phyloP scores from a whole-genome alignment of 1,140 invertebrate genomes.

The Temnothorax nylanderi region DNA sequence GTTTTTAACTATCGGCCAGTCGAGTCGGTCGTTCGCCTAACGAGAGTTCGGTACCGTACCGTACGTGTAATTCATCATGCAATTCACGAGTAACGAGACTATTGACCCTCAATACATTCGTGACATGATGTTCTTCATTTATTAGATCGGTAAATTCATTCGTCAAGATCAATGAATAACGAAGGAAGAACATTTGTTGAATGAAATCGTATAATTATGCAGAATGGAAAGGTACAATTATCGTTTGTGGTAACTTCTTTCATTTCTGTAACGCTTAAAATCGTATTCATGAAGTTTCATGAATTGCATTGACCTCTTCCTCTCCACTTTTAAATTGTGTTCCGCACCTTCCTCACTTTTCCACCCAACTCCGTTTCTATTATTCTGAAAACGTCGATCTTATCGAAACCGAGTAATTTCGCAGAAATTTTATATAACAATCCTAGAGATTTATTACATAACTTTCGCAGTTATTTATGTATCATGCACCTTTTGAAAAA shows the following conservation, averaged over 20 bases:
- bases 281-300: slow-evolving; percentile 57
- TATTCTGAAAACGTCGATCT: slow-evolving; percentile 19
- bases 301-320: slow-evolving; percentile 51
- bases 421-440: slow-evolving; percentile 5
- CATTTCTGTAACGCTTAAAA: slow-evolving; percentile 32
- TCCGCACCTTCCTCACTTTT: not conserved
- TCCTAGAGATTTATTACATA: slow-evolving; percentile 9
- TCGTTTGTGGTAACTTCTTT: slow-evolving; percentile 55
- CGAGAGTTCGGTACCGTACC: not conserved
- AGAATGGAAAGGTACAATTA: slow-evolving; percentile 43
- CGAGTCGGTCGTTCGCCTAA: slow-evolving; percentile 21
- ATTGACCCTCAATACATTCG: not conserved
- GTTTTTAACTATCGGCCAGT: slow-evolving; percentile 2
- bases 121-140: slow-evolving; percentile 1
- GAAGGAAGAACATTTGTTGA: slow-evolving; percentile 5
- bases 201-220: slow-evolving; percentile 20
- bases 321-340: slow-evolving; percentile 51
- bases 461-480: slow-evolving; percentile 30
- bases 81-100: not conserved
- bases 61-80: not conserved
- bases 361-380: not conserved
- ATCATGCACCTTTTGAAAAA: not conserved
- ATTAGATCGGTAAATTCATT: not conserved
- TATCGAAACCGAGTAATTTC: not conserved
- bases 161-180: slow-evolving; percentile 21